Percentiles rank a stretch among this genome's conserved stretches.
phyloP scores from a whole-genome alignment of 1,140 invertebrate species.

The Ganaspis sp. region DNA sequence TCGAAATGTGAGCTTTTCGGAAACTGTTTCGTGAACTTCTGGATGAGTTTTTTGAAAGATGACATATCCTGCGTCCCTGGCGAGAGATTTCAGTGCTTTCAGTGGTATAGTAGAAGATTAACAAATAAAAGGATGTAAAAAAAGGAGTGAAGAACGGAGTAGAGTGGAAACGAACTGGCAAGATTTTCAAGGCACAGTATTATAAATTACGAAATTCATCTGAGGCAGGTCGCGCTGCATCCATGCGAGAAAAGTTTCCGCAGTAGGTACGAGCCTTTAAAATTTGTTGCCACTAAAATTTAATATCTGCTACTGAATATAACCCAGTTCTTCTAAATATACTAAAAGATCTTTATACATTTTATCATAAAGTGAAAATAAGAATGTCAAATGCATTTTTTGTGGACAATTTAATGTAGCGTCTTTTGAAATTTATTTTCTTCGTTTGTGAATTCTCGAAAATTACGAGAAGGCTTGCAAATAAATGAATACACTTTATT shows the following conservation, averaged over 20 bases:
- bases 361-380: background rate
- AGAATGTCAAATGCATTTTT: background rate
- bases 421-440: too few species aligned
- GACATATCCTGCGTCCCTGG: background rate
- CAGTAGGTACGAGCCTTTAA: conserved; percentile 23
- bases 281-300: conserved; percentile 27
- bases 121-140: conserved; percentile 43
- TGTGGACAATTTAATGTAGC: too few species aligned
- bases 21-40: too few species aligned
- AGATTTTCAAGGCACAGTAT: conserved; percentile 35
- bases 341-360: background rate
- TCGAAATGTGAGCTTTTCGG: too few species aligned
- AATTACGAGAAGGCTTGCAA: too few species aligned
- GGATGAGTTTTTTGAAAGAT: too few species aligned
- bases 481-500: too few species aligned
- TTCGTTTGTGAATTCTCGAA: too few species aligned
- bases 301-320: conserved; percentile 25
- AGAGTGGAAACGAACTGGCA: conserved; percentile 15
- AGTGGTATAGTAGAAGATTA: conserved; percentile 51
- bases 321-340: conserved; percentile 1
- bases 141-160: conserved; percentile 11
- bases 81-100: conserved; percentile 16
- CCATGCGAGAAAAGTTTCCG: conserved; percentile 51
- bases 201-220: conserved; percentile 63
- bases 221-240: conserved; percentile 42